These are phyloP conservation scores for Heteractis magnifica DNA, from an alignment of 92 coral and sea anemone species.

Conservation along the genomic window DNA sequence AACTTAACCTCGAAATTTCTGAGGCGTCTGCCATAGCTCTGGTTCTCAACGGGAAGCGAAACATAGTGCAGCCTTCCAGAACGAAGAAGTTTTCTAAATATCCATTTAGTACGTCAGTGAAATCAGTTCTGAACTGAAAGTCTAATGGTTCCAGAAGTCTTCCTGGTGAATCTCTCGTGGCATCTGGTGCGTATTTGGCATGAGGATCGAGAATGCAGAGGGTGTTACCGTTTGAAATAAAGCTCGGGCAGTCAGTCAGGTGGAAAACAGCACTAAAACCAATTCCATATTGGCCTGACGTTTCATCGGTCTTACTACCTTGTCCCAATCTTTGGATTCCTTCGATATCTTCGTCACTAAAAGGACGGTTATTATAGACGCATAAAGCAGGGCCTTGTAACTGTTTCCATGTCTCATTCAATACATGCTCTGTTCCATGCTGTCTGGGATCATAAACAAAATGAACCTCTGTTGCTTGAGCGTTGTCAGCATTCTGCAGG, in stretches of 20 bases:
- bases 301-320: constrained; percentile 71
- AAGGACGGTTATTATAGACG: constrained; percentile 84
- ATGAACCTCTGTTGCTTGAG: constrained; percentile 88
- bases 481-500: constrained; percentile 92
- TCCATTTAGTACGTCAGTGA: constrained; percentile 69
- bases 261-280: constrained; percentile 97
- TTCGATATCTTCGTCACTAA: constrained; percentile 72
- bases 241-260: constrained; percentile 94
- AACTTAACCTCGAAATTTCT: no score
- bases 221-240: constrained; percentile 69
- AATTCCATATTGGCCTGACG: constrained; percentile 82
- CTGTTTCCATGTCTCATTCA: constrained; percentile 75
- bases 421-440: constrained; percentile 76
- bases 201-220: constrained; percentile 92
- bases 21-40: constrained; percentile 61
- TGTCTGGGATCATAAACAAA: constrained; percentile 87
- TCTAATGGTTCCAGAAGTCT: constrained; percentile 82
- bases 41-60: constrained; percentile 85
- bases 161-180: constrained; percentile 84
- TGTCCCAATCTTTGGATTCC: constrained; percentile 86
- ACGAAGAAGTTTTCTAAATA: constrained; percentile 82
- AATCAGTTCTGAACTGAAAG: constrained; percentile 73
- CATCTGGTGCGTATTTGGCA: constrained; percentile 87
- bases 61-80: constrained; percentile 84
- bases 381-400: constrained; percentile 97